Evolutionary conservation across 2,888 invertebrate genomes (phyloP).

Genomic region (Pachydiplax longipennis): DNA sequence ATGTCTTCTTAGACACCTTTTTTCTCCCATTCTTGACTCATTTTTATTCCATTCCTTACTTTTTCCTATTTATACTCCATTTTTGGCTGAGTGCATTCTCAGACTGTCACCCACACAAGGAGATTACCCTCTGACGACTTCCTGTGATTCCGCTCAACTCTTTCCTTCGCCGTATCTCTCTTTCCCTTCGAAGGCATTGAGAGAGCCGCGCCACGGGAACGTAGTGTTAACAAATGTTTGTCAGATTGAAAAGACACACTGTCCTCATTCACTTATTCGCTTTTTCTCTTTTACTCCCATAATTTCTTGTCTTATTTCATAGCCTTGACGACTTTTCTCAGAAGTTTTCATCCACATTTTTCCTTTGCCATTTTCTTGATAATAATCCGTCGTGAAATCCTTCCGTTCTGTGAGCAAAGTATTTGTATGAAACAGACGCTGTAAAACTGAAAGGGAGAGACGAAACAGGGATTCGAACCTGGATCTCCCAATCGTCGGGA

Average conservation of each 20-base stretch:
- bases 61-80: not conserved
- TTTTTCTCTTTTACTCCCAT: not conserved
- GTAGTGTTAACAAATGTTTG: constrained; percentile 4
- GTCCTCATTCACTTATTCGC: not conserved
- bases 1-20: not conserved
- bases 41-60: not conserved
- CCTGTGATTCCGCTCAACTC: not conserved
- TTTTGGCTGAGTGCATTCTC: not conserved
- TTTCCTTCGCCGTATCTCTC: not conserved
- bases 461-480: no score
- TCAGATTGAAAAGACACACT: constrained; percentile 3
- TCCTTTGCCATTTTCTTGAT: not conserved
- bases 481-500: no score
- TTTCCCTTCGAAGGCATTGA: not conserved
- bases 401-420: no score
- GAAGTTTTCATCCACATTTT: not conserved
- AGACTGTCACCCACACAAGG: not conserved
- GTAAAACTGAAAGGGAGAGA: no score
- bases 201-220: not conserved
- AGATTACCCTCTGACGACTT: no score
- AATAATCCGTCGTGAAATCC: not conserved
- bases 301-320: not conserved
- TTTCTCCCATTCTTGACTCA: not conserved
- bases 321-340: not conserved
- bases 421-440: no score